Conservation (phyloP, 2,113 vertebrate genomes). For the Donacobius atricapilla region DNA sequence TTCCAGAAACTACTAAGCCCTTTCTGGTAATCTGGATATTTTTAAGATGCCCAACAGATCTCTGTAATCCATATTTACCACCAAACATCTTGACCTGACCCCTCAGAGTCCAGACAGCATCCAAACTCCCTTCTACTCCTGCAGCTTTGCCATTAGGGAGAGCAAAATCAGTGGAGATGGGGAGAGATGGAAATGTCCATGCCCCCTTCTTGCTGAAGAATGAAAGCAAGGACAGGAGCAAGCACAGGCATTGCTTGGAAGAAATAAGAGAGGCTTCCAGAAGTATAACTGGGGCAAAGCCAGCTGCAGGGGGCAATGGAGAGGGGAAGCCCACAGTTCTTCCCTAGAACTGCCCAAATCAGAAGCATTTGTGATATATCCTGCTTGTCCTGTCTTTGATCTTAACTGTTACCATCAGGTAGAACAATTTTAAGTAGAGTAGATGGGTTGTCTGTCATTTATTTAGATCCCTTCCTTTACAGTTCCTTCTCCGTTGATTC, state of each 20-base stretch:
- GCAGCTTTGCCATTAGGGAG: neutral
- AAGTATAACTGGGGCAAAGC: neutral
- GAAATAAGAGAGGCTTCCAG: neutral
- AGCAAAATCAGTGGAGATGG: neutral
- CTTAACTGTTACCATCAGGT: neutral
- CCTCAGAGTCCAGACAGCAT: neutral
- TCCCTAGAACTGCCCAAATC: neutral
- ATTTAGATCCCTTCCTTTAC: slow-evolving; percentile 1
- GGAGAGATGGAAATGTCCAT: neutral
- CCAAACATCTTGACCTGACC: neutral
- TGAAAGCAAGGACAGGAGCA: neutral
- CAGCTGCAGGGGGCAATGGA: neutral
- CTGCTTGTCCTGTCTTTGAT: neutral
- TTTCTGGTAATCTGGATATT: neutral
- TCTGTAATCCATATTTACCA: neutral
- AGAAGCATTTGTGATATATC: neutral
- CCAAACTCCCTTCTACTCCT: neutral
- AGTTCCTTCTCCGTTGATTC: neutral
- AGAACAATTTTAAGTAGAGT: neutral
- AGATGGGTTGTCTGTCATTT: neutral
- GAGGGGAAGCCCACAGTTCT: neutral
- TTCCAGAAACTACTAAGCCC: neutral
- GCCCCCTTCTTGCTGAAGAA: neutral
- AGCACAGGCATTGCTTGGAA: neutral
- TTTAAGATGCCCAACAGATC: neutral